Conservation (phyloP, 2,113 vertebrate genomes). For the Megaceryle maxima region DNA sequence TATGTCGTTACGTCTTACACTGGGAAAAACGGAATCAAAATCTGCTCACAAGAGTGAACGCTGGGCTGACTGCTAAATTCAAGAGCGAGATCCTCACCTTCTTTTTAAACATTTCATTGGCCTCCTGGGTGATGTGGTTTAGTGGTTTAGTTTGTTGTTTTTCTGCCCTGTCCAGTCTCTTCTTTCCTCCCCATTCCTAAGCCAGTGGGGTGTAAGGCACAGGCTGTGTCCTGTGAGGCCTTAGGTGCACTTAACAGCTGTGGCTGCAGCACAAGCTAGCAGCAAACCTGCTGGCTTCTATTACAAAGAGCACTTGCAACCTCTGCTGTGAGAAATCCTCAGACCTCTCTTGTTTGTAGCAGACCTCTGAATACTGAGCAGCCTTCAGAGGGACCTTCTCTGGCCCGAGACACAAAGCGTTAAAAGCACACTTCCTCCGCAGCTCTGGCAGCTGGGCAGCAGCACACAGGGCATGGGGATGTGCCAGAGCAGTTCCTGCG, state of each 20-base stretch:
- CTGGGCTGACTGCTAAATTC: neutral
- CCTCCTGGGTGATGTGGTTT: neutral
- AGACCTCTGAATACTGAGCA: neutral
- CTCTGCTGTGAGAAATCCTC: conserved; percentile 10
- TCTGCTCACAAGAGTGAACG: neutral
- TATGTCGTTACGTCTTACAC: neutral
- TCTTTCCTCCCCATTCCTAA: neutral
- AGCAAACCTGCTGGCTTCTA: neutral
- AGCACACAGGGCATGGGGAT: neutral
- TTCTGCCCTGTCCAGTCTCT: neutral
- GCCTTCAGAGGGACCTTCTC: neutral
- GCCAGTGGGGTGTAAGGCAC: neutral
- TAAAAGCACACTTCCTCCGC: neutral
- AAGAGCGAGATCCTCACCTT: neutral
- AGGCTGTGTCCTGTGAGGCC: neutral
- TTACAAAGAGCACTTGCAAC: neutral
- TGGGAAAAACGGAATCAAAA: neutral
- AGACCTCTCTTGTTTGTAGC: neutral
- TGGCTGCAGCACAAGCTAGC: neutral
- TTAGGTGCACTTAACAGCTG: neutral
- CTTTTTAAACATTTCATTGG: neutral
- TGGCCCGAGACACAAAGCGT: neutral
- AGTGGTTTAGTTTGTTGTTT: neutral
- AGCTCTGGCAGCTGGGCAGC: conserved; percentile 39
- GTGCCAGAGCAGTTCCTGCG: conserved; percentile 30